Percentiles rank a stretch among this genome's conserved stretches.
Conservation (phyloP, 2,888 invertebrate species). For the Trichacis sp. region DNA sequence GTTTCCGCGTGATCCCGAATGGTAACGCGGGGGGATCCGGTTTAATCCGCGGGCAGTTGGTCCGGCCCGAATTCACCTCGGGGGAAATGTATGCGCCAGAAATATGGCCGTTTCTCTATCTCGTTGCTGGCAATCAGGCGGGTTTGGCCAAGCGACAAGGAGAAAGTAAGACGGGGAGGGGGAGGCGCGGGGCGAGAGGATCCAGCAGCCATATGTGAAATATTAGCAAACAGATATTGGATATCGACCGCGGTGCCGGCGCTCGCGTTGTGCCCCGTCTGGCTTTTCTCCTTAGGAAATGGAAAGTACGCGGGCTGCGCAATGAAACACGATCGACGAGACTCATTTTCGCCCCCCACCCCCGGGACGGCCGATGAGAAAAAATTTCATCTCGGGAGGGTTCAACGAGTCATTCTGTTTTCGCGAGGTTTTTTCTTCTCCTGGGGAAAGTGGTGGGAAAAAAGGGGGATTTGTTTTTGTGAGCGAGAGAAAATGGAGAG, state of each 20-base stretch:
- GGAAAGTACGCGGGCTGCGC: slow-evolving; percentile 43
- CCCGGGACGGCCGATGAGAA: too few species aligned
- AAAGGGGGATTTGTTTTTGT: too few species aligned
- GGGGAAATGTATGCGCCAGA: slow-evolving; percentile 45
- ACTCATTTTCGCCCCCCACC: slow-evolving; percentile 31
- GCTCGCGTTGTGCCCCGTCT: slow-evolving; percentile 6
- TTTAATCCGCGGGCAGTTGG: not conserved
- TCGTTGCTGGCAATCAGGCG: slow-evolving; percentile 21
- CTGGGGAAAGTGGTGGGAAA: too few species aligned
- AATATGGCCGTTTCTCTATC: slow-evolving; percentile 24
- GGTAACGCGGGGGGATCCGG: not conserved
- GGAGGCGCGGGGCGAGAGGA: slow-evolving; percentile 29
- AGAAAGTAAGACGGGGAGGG: slow-evolving; percentile 30
- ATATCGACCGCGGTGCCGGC: slow-evolving; percentile 44
- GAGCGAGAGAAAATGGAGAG: too few species aligned
- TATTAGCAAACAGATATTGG: slow-evolving; percentile 54
- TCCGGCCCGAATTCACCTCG: slow-evolving; percentile 38
- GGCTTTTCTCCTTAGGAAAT: slow-evolving; percentile 45
- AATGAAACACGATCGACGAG: slow-evolving; percentile 28
- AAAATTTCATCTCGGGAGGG: too few species aligned
- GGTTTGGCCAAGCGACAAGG: slow-evolving; percentile 19
- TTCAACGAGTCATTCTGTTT: too few species aligned
- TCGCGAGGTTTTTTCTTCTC: too few species aligned
- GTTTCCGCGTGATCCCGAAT: not conserved
- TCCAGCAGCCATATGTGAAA: slow-evolving; percentile 47